A percentile compares a stretch with the other conserved stretches of the same genome.
Evolutionary conservation across 2,888 invertebrate genomes (phyloP).

Genomic region (Tuta absoluta): DNA sequence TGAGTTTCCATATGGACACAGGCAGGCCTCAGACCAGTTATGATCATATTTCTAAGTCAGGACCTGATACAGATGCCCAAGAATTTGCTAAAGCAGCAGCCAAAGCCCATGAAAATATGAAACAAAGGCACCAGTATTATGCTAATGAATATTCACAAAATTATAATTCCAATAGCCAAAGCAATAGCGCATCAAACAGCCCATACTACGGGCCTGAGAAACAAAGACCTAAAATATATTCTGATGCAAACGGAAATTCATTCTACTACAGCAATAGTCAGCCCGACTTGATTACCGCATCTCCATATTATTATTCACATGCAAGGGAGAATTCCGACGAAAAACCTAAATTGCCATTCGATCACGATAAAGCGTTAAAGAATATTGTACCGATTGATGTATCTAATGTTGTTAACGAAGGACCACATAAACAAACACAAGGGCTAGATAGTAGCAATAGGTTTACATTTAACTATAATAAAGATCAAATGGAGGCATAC

Average conservation of each 20-base stretch:
- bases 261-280: conserved; percentile 49
- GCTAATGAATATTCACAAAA: conserved; percentile 47
- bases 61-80: conserved; percentile 62
- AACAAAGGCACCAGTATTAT: conserved; percentile 57
- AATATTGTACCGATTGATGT: conserved; percentile 75
- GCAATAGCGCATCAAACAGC: conserved; percentile 39
- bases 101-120: conserved; percentile 68
- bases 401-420: conserved; percentile 67
- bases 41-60: conserved; percentile 61
- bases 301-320: conserved; percentile 59
- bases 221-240: conserved; percentile 51
- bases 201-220: conserved; percentile 52
- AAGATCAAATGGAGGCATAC: conserved; percentile 60
- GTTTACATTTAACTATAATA: conserved; percentile 51
- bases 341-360: conserved; percentile 66
- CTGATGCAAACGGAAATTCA: conserved; percentile 48
- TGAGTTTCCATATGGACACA: conserved; percentile 70
- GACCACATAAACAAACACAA: conserved; percentile 46
- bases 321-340: conserved; percentile 55
- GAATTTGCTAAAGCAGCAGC: conserved; percentile 74
- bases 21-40: conserved; percentile 55
- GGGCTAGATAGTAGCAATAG: conserved; percentile 49
- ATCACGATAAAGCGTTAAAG: conserved; percentile 75
- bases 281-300: conserved; percentile 62
- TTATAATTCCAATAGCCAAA: conserved; percentile 39